Evolutionary conservation across 1,140 invertebrate genomes (phyloP), one percentile per base, ranked within the genome.

Genomic region (Batillaria attramentaria): DNA sequence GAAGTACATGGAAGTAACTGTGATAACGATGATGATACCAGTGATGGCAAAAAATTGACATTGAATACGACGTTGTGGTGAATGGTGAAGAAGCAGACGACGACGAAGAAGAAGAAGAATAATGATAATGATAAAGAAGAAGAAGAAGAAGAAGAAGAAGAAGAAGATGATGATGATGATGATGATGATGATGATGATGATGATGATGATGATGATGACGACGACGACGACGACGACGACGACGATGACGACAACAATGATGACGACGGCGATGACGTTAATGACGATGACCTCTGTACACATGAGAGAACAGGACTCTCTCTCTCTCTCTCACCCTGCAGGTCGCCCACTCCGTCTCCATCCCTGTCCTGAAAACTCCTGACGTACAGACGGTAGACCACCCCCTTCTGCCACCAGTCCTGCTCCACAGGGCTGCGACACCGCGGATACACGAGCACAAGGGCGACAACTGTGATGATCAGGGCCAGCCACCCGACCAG

Each of bases 301-400:
- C n/a, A n/a, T n/a, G n/a, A n/a, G n/a, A n/a, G n/a, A n/a, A n/a
- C n/a, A n/a, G n/a, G n/a, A n/a, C n/a, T n/a, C n/a, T n/a, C n/a
- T n/a, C n/a, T n/a, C n/a, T n/a, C n/a, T n/a, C n/a, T n/a, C n/a
- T 94, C 62, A 95, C 95, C 95, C 88, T 92, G 92, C 35, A 96
- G 84, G 91, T 96, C 95, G 2, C 95, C 95, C 37, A 94, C 88
- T 10, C 95, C 95, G 87, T 96, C 94, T 0, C 93, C 94, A 84
- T 95, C 92, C 68, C 93, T 93, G 86, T 97, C 96, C 84, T 94
- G 94, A 86, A 95, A 97, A 24, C 95, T 95, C 46, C 94, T 90
- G 18, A 87, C 84, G 87, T 96, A 96, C 73, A 96, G 93, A 89
- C 96, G 94, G 88, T 97, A 97, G 28, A 96, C 91, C 8, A 94